Evolutionary conservation across 2,113 vertebrate species (phyloP).

Genomic region (Sander vitreus): DNA sequence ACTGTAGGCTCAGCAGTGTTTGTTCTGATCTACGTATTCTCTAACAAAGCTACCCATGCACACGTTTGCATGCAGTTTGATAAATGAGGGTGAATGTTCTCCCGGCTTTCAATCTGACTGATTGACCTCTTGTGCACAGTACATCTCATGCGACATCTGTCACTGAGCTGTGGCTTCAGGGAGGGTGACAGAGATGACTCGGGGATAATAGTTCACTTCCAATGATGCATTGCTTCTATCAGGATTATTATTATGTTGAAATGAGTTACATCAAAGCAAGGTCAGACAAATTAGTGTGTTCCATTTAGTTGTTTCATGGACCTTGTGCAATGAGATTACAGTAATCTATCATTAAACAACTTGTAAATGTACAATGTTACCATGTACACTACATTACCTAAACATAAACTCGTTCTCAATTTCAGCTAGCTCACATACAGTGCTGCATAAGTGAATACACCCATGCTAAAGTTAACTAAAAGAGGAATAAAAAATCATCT

Average conservation of each 20-base stretch:
- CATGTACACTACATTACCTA: too few relatives aligned
- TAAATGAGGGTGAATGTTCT: conserved; percentile 14
- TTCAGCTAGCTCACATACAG: too few relatives aligned
- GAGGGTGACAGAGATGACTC: conserved; percentile 2
- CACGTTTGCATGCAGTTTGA: conserved; percentile 7
- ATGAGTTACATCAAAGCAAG: conserved; percentile 18
- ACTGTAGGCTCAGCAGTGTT: neutral
- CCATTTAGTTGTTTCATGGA: conserved; percentile 4
- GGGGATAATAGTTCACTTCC: conserved; percentile 27
- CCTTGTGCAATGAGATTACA: conserved; percentile 9
- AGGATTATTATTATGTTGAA: conserved; percentile 36
- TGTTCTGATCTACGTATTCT: neutral
- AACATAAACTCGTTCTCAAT: too few relatives aligned
- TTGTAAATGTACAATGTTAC: neutral
- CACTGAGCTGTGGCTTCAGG: neutral
- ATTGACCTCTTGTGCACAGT: neutral
- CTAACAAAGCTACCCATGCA: neutral
- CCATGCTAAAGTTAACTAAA: too few relatives aligned
- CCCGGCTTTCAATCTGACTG: conserved; percentile 13
- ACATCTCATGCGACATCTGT: conserved; percentile 46
- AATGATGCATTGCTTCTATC: conserved; percentile 25
- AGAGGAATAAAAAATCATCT: too few relatives aligned
- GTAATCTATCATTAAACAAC: neutral
- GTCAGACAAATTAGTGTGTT: conserved; percentile 16
- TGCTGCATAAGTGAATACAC: too few relatives aligned